Percentiles rank a stretch among this genome's conserved stretches.
phyloP scores from a whole-genome alignment of 1,140 invertebrate genomes.

The Babylonia areolata region DNA sequence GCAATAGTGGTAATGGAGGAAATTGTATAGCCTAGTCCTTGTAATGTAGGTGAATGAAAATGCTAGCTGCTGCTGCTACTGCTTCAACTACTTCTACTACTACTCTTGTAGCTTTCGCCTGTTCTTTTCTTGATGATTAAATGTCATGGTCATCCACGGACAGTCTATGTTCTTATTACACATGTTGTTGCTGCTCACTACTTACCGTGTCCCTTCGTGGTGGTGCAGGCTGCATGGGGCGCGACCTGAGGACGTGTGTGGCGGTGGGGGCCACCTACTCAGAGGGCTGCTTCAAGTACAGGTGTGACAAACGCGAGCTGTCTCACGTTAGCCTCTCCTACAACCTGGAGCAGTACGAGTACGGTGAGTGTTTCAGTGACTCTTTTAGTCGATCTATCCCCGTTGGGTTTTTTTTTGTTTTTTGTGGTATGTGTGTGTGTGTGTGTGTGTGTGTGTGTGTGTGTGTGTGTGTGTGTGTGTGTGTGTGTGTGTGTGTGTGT shows the following conservation, averaged over 20 bases:
- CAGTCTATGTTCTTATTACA: too few species aligned
- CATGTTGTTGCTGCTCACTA: too few species aligned
- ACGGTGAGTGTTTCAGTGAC: background rate
- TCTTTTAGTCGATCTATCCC: background rate
- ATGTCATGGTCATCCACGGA: too few species aligned
- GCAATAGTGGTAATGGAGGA: too few species aligned
- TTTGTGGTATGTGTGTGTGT: too few species aligned
- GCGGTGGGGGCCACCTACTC: background rate
- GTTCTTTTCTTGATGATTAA: too few species aligned
- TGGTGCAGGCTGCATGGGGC: background rate
- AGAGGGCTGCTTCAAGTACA: conserved; percentile 7
- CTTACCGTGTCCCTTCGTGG: too few species aligned
- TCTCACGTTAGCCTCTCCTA: conserved; percentile 19
- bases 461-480: background rate
- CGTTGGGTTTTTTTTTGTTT: background rate
- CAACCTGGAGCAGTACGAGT: background rate
- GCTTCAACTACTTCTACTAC: too few species aligned
- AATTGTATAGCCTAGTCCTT: too few species aligned
- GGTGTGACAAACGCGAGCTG: background rate
- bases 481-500: background rate
- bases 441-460: background rate
- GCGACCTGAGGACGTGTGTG: conserved; percentile 1
- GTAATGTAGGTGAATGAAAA: too few species aligned
- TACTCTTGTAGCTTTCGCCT: too few species aligned
- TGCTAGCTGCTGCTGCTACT: too few species aligned